Conservation (phyloP, 2,797 vertebrate genomes). For the Phataginus tetradactyla region DNA sequence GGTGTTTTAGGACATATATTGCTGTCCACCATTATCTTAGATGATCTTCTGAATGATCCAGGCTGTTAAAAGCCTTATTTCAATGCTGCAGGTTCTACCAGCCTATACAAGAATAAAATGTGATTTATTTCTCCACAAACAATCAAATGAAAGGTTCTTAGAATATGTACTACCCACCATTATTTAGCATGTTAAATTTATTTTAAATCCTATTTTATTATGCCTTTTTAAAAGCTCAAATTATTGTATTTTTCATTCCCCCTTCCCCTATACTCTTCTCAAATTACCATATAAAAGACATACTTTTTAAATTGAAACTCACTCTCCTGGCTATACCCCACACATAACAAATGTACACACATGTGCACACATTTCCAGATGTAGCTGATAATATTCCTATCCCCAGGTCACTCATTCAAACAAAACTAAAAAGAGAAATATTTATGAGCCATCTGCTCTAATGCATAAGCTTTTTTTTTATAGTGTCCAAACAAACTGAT, state of each 20-base stretch:
- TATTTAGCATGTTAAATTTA: slow-evolving; percentile 54
- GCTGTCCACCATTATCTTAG: not conserved
- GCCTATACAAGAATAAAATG: slow-evolving; percentile 32
- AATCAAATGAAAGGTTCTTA: not conserved
- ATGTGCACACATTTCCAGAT: not conserved
- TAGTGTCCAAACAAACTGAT: slow-evolving; percentile 45
- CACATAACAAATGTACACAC: not conserved
- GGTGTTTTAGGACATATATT: not conserved
- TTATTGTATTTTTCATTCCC: slow-evolving; percentile 41
- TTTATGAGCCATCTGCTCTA: not conserved
- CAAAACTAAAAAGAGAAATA: slow-evolving; percentile 46
- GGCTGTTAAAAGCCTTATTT: not conserved
- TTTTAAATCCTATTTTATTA: slow-evolving; percentile 50
- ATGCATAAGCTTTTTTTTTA: not conserved
- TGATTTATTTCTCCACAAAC: slow-evolving; percentile 21
- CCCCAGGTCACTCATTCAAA: not conserved
- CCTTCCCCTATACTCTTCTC: not conserved
- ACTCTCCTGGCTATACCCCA: not conserved
- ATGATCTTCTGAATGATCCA: not conserved
- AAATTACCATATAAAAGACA: slow-evolving; percentile 30
- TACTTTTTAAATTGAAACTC: slow-evolving; percentile 1
- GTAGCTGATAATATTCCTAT: slow-evolving; percentile 41
- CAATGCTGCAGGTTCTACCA: not conserved
- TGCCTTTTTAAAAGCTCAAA: slow-evolving; percentile 44
- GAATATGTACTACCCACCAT: not conserved